Base-by-base conservation (phyloP, 2,888 invertebrate species). In the Onthophagus sagittarius region DNA sequence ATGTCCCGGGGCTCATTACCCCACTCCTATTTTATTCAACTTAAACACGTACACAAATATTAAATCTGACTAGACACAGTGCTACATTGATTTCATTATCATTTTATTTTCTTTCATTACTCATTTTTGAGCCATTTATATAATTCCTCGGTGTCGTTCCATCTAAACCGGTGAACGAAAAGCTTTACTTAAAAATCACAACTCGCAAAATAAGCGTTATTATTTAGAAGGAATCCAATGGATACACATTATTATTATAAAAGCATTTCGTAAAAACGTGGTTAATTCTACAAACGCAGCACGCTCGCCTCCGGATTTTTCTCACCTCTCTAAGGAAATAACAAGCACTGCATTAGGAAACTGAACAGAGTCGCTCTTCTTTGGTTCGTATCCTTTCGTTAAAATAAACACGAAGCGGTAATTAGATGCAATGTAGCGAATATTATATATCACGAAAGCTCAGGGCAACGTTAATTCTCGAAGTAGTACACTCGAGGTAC, bases 401-500 rank as follows among this genome's bases (percentile, higher is more conserved):
- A 7, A 67, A 67, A 31, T n/a, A 67, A 31, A 67, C 15, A 67
- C 23, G 31, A n/a, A 67, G 67, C 9, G 63, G 63, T 67, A 67
- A 23, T 23, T 53, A 77, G 81, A 83, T 80, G 83, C 84, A 82
- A 84, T 82, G 73, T 83, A 84, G 84, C 84, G 82, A 83, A 83
- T 84, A 84, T 84, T 84, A 81, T 11, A 83, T 83, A 84, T 83
- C 83, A 84, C 83, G 82, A 83, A 84, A 84, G 83, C 83, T 82
- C 81, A 82, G 82, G 82, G 80, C 82, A 81, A 78, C 71, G 69
- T 23, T 23, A 62, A 72, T 74, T 71, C 33, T 23, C 67, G 67
- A 67, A 23, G 39, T 23, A 23, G 23, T 67, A 32, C 23, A 67
- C 23, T 31, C 23, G 67, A 23, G 31, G 67, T 32, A 67, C 67